A percentile compares a stretch with the other conserved stretches of the same genome.
Conservation (phyloP, 1,140 invertebrate genomes). For the Berghia stephanieae region DNA sequence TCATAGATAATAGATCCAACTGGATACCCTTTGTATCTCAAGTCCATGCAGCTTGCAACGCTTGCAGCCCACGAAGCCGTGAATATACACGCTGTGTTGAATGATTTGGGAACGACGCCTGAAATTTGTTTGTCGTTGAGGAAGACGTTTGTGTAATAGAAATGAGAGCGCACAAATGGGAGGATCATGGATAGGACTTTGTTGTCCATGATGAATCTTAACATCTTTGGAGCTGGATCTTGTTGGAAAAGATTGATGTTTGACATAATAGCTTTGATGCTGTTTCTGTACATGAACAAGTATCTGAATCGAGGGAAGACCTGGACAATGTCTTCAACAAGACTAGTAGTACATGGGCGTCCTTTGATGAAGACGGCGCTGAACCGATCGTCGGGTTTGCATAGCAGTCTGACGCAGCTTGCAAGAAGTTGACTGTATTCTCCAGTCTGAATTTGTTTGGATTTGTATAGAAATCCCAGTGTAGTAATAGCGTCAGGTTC, state of each 20-base stretch:
- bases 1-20: conserved; percentile 56
- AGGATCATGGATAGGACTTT: conserved; percentile 49
- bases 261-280: conserved; percentile 55
- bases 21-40: conserved; percentile 48
- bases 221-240: conserved; percentile 46
- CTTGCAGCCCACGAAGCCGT: conserved; percentile 55
- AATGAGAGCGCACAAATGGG: conserved; percentile 48
- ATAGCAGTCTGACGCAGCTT: conserved; percentile 55
- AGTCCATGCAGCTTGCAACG: conserved; percentile 45
- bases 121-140: conserved; percentile 48
- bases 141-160: conserved; percentile 48
- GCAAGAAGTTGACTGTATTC: conserved; percentile 57
- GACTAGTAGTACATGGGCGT: conserved; percentile 47
- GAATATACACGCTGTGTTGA: conserved; percentile 49
- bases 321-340: conserved; percentile 49
- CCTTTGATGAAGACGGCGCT: conserved; percentile 53
- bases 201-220: conserved; percentile 52
- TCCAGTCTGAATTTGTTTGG: conserved; percentile 39
- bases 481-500: conserved; percentile 58
- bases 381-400: conserved; percentile 58
- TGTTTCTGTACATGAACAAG: conserved; percentile 60
- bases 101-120: conserved; percentile 30
- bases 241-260: conserved; percentile 45
- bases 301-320: conserved; percentile 52
- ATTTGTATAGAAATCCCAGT: conserved; percentile 48